Base-by-base conservation (phyloP, 2,113 vertebrate genomes). In the Columbina picui region DNA sequence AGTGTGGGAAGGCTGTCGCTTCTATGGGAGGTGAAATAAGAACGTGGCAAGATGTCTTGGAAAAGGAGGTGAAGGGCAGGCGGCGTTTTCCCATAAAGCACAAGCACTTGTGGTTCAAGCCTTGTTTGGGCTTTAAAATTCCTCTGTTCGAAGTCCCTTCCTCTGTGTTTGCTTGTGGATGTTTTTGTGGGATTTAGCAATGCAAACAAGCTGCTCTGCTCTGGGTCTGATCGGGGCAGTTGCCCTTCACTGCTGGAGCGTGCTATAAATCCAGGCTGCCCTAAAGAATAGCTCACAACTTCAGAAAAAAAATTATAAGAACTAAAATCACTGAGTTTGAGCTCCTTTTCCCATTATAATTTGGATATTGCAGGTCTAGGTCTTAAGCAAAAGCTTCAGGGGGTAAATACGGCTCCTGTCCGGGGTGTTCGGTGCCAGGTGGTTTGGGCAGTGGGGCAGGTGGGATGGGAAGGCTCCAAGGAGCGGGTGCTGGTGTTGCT, bases 21-120 rank as follows among this genome's bases (percentile, higher is more conserved):
- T 7, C 93, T 7, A 4, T 3, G 22, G 82, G 85, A 87, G 56
- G 77, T 47, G 30, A 76, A 85, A 60, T 81, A 56, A 70, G 86
- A 93, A 45, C 60, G 12, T 64, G 65, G 90, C 67, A 29, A 45
- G 83, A 64, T 95, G 92, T 60, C 85, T 84, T 83, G 94, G 90
- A 71, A 53, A 50, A 78, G 89, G 92, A 87, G 93, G 84, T 63
- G 43, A 50, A 89, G 90, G 84, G 77, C 80, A 78, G 93, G 94
- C 94, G 82, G 87, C 27, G 0, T 43, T 61, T 68, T 70, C 56
- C 60, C 77, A 38, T 69, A 47, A 1, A 88, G 90, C 63, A 77
- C 69, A 38, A 38, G 45, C 36, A 4, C 71, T 89, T 77, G 65
- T 17, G 70, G 60, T 73, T 87, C 39, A 22, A 56, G 63, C 78